Evolutionary conservation across 2,888 invertebrate genomes (phyloP), one percentile per base, ranked within the genome.

Genomic region (Ditula angustiorana): DNA sequence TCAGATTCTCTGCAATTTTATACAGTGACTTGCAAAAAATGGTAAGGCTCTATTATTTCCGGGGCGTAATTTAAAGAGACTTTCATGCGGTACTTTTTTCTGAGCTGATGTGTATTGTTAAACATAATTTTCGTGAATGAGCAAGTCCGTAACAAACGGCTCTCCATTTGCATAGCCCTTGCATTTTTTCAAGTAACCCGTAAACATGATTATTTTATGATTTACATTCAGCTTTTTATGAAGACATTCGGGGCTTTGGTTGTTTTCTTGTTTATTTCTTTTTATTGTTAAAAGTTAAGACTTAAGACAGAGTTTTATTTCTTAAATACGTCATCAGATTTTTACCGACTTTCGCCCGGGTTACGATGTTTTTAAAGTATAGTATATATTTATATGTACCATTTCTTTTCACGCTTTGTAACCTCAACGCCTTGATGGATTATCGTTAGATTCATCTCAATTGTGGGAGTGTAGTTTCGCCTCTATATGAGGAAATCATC

Each of bases 41-140:
- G 52, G 58, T 63, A 63, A 2, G 44, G 44, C 21, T 26, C 35
- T 64, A 53, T 58, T 58, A 58, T 58, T 64, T 53, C 58, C 44
- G 21, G 21, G 35, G 53, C 16, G 53, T 64, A 64, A 53, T 53
- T 53, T 59, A 64, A 59, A 59, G 41, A 24, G 53, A 35, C 46
- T 35, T 53, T 53, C 37, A 47, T 47, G 64, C 46, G 46, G 53
- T 52, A 59, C 58, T 59, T 59, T 53, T 53, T 46, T 49, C 35
- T 26, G 35, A 47, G 35, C 26, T 52, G 46, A 46, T 64, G 58
- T 63, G 50, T 63, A 58, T 64, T 64, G 58, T 59, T 59, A 35
- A 53, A 47, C 46, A 46, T 52, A 53, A 47, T 64, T 64, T 64
- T 47, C 53, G 47, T 47, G 58, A 47, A 47, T 47, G 64, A 59